These are phyloP conservation scores for Microplitis deprimator DNA, from an alignment of 2,888 invertebrate genomes.

Conservation along the genomic window DNA sequence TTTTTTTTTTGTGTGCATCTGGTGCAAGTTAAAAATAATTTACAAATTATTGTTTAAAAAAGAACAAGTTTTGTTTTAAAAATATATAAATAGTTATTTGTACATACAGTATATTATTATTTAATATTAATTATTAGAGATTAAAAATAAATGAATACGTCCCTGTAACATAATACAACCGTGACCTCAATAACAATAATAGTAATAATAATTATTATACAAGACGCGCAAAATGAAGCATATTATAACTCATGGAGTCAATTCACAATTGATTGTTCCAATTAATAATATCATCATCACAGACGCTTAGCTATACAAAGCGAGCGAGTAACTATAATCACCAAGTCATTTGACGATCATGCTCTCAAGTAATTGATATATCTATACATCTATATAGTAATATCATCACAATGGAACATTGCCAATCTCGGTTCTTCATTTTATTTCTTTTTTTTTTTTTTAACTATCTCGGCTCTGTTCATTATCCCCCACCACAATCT, in stretches of 20 bases:
- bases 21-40: too few relatives aligned
- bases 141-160: slow-evolving; percentile 10
- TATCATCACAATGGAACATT: neutral
- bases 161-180: slow-evolving; percentile 11
- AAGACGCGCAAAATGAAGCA: slow-evolving; percentile 17
- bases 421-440: neutral
- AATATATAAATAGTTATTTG: too few relatives aligned
- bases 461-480: neutral
- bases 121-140: neutral
- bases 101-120: neutral
- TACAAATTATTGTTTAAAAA: too few relatives aligned
- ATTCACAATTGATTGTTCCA: slow-evolving; percentile 39
- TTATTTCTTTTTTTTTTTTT: neutral
- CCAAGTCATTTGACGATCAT: neutral
- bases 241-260: slow-evolving; percentile 15
- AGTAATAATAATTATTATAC: neutral
- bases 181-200: slow-evolving; percentile 16
- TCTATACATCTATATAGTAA: neutral
- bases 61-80: too few relatives aligned
- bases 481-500: slow-evolving; percentile 16
- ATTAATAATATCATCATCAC: slow-evolving; percentile 26
- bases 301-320: neutral
- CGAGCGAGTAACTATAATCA: neutral
- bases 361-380: neutral
- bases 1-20: too few relatives aligned